phyloP scores from a whole-genome alignment of 2,113 vertebrate genomes.

The rabbit (Oryctolagus cuniculus) region DNA sequence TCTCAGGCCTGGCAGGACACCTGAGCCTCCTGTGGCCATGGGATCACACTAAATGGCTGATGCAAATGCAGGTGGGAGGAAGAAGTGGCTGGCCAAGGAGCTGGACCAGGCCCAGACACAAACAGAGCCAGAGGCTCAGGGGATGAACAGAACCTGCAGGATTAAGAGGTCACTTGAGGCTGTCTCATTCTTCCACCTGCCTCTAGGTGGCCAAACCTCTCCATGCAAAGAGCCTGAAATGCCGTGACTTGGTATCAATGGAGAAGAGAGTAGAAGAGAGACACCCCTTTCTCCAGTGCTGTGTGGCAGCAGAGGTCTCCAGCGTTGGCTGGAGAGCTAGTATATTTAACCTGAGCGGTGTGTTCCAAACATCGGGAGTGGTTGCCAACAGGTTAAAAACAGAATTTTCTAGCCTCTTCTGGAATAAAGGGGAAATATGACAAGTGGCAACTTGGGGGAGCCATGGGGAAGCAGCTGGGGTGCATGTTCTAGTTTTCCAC shows the following conservation, averaged over 20 bases:
- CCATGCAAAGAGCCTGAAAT: rapidly evolving
- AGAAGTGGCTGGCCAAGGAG: not conserved
- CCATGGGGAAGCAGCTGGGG: too few relatives aligned
- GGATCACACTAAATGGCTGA: not conserved
- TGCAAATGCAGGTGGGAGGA: not conserved
- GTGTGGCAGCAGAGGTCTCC: not conserved
- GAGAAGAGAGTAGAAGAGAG: not conserved
- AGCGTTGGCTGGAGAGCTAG: not conserved
- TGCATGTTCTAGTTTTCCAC: not conserved
- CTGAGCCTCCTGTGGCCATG: not conserved
- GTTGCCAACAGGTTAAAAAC: not conserved
- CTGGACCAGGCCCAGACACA: rapidly evolving
- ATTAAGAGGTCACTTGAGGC: not conserved
- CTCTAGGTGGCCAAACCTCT: not conserved
- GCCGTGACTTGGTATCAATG: not conserved
- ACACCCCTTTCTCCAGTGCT: not conserved
- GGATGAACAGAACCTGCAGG: not conserved
- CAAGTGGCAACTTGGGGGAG: not conserved
- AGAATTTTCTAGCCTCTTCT: not conserved
- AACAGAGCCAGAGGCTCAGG: not conserved
- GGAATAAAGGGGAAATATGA: not conserved
- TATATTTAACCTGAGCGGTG: not conserved
- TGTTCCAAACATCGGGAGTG: not conserved
- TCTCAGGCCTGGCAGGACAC: not conserved
- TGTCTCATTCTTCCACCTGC: not conserved